Evolutionary conservation across 2,888 invertebrate species (phyloP), one percentile per base, ranked within the genome.

Genomic region (Hartigia nigra): DNA sequence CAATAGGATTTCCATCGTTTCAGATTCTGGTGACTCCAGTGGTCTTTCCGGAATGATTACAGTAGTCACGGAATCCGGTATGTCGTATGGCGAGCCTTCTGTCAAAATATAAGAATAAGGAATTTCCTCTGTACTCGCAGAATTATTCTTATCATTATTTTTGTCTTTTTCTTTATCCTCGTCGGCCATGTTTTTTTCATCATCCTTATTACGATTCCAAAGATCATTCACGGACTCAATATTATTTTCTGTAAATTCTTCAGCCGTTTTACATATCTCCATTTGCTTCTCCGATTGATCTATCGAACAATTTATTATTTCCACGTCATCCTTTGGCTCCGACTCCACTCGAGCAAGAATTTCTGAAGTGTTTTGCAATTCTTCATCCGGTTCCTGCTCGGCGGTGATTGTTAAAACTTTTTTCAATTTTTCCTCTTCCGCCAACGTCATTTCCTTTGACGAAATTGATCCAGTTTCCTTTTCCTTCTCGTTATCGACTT

Each of bases 11-110:
- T 75, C 34, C 32, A 75, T 35, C 31, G n/a, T 79, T 70, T 86
- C 83, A 4, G 82, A 83, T 31, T 83, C 82, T 5, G 82, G 81
- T 12, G 70, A 76, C 0, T 78, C 70, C 12, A 79, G 31, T 3
- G 78, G 77, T 74, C 85, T 85, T 2, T 90, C 88, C 1, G 91
- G 89, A 70, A 91, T 89, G 31, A 91, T 88, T 0, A 91, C 90
- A 3, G 91, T 91, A 12, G 89, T 91, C 0, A 91, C 88, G 1
- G 86, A 86, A 70, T 91, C 90, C 12, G 91, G 91, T 76, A 91
- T 91, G 4, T 91, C 90, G 72, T 86, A 86, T 0, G 90, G 90
- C 4, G 89, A 90, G 75, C 90, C 91, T 83, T 91, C 91, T 0
- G 89, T 88, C 4, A 91, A 85, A 12, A 91, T 81, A 75, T 90